Base-by-base conservation (phyloP, 2,797 vertebrate genomes). In the Rhynchotus rufescens region DNA sequence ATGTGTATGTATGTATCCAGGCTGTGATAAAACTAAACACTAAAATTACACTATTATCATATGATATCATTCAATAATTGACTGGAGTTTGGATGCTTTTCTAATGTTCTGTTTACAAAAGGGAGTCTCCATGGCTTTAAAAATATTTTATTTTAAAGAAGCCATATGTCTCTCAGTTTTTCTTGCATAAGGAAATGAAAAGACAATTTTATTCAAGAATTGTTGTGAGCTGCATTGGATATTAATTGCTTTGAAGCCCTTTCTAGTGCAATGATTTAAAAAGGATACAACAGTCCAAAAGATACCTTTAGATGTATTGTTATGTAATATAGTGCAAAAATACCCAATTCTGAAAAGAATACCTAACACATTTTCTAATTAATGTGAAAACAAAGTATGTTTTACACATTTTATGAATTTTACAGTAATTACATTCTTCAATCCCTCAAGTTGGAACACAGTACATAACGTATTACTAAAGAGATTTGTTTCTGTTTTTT, bases 91-190 rank as follows among this genome's bases (percentile, higher is more conserved):
- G 47, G 49, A 80, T 56, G 26, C 23, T 83, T 65, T 92, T 92
- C 75, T 93, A 85, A 52, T 44, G 45, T 12, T 40, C 34, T 36
- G 6, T 54, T 54, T 51, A 66, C 26, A 84, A 92, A 90, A 87
- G 90, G 73, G 85, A 84, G 71, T 85, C 67, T 85, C 75, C 77
- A 76, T 57, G 40, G 40, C 30, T 86, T 86, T 88, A 81, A 19
- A 56, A 56, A 56, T 20, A 56, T 93, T 95, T 92, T 87, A 83
- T 93, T 95, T 92, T 87, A 83, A 94, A 90, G 54, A 92, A 93
- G 49, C 13, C 51, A 79, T 72, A 47, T 56, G 32, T 1, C n/a
- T 95, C 45, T 88, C 65, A 49, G 56, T 80, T 93, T 64, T 34
- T 77, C 57, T 86, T 80, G 36, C 64, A 85, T 34, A 91, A 77